Percentiles rank a stretch among this genome's conserved stretches.
phyloP scores from a whole-genome alignment of 2,113 vertebrate genomes.

The Pithys albifrons region DNA sequence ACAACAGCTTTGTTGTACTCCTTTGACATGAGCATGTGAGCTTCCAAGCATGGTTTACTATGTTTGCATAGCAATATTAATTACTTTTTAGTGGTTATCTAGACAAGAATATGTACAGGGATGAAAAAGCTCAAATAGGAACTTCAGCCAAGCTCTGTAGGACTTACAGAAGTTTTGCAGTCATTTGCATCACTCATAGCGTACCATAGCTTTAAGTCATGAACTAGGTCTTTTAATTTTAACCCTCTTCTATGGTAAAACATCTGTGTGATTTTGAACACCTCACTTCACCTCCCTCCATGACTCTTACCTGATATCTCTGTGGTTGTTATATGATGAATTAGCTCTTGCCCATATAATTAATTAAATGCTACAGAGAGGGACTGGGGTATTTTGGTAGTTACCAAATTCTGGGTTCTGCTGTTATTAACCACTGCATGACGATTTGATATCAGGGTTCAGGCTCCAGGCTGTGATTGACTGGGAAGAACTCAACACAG shows the following conservation, averaged over 20 bases:
- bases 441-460: neutral
- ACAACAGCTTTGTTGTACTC: neutral
- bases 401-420: neutral
- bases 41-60: neutral
- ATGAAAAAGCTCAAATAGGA: neutral
- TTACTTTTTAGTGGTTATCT: neutral
- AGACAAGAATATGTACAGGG: neutral
- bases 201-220: neutral
- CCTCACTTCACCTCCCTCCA: neutral
- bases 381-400: neutral
- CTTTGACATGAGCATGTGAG: neutral
- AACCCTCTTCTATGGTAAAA: neutral
- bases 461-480: neutral
- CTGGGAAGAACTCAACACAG: neutral
- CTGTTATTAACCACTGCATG: neutral
- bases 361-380: neutral
- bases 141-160: neutral
- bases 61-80: conserved; percentile 2
- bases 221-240: neutral
- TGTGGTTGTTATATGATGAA: neutral
- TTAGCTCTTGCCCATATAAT: neutral
- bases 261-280: neutral
- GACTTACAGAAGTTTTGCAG: neutral
- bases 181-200: neutral
- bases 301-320: neutral